Conservation (phyloP, 2,113 vertebrate genomes). For the Hoplias malabaricus region DNA sequence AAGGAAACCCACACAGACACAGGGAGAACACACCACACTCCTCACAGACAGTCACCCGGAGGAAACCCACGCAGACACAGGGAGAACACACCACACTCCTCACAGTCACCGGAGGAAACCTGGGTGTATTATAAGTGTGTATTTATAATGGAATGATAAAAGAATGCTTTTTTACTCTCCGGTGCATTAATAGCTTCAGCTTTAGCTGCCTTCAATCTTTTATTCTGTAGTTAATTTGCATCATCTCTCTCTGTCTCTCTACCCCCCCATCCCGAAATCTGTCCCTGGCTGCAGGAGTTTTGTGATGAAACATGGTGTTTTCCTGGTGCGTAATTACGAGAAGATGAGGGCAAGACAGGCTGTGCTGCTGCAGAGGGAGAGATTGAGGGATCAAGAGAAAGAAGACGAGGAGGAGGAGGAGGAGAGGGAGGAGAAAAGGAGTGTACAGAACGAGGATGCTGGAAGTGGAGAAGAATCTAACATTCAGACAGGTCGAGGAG, state of each 20-base stretch:
- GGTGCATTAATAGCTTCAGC: too few species aligned
- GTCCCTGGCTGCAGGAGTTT: conserved; percentile 81
- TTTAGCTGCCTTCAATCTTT: too few species aligned
- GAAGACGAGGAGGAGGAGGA: conserved; percentile 60
- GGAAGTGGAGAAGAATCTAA: conserved; percentile 90
- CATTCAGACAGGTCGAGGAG: conserved; percentile 90
- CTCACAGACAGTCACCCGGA: too few species aligned
- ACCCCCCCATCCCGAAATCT: background rate
- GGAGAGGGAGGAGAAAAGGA: conserved; percentile 62
- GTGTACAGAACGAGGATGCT: conserved; percentile 84
- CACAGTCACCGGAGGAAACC: too few species aligned
- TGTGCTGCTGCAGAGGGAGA: conserved; percentile 82
- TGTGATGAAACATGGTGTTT: conserved; percentile 88
- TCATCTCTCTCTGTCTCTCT: background rate
- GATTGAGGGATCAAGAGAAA: conserved; percentile 67
- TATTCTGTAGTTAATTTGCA: too few species aligned
- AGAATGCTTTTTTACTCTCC: background rate
- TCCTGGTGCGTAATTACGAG: conserved; percentile 93
- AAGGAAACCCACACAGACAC: too few species aligned
- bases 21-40: too few species aligned
- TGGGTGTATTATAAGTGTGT: too few species aligned
- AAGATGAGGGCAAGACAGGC: conserved; percentile 89
- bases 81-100: too few species aligned
- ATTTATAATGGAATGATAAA: too few species aligned
- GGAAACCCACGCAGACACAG: too few species aligned